Evolutionary conservation across 2,113 vertebrate species (phyloP), one percentile per base, ranked within the genome.

Genomic region (Chascanopsetta lugubris): DNA sequence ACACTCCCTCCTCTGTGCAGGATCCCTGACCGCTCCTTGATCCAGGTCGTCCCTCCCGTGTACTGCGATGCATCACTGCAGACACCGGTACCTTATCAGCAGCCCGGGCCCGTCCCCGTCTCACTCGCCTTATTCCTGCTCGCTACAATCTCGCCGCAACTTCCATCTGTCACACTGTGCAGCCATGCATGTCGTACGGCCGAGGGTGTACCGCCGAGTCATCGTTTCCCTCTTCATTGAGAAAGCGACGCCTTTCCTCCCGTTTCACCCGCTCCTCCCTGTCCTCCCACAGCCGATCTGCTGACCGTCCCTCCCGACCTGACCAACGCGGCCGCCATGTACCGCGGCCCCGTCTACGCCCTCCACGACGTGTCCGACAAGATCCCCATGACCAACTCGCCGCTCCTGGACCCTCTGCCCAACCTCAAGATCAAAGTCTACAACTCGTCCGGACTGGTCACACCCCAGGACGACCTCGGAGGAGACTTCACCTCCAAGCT

Each of bases 391-490:
- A 98, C 96, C 79, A 97, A 96, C 85, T 98, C 95, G 40, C 96
- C 96, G 0, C 95, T 98, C 50, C 86, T 97, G 77, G 96, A 98
- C 59, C 96, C 96, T 0, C 90, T 97, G 25, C 96, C 96, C 42
- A 98, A 95, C 89, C 69, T 98, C 88, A 98, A 98, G 87, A 98
- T 97, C 89, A 98, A 98, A 87, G 96, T 98, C 22, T 97, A 94
- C 67, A 97, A 96, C 82, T 96, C 93, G 0, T 94, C 96, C 0
- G 93, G 94, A 0, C 89, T 95, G 32, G 94, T 96, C 76, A 96
- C 96, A 0, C 95, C 96, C 0, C 95, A 96, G 83, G 96, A 97
- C 21, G 95, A 97, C 53, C 92, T 95, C 7, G 91, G 93, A 30
- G 92, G 93, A 22, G 96, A 98, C 79, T 94, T 96, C 64, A 89